phyloP scores from a whole-genome alignment of 2,113 vertebrate genomes.

The Microtus pennsylvanicus region DNA sequence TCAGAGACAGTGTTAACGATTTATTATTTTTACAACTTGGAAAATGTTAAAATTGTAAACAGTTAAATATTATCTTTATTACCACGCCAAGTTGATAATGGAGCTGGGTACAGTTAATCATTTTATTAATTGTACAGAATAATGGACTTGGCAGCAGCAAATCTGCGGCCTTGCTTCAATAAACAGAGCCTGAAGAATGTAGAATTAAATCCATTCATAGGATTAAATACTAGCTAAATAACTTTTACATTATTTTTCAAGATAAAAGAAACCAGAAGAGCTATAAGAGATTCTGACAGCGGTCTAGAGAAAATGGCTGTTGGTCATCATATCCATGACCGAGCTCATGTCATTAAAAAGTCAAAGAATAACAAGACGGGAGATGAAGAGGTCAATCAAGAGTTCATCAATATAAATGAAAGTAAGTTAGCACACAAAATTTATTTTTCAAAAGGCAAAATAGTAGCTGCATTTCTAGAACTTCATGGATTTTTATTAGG shows the following conservation, averaged over 20 bases:
- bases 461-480: background rate
- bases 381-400: conserved; percentile 94
- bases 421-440: conserved; percentile 84
- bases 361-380: conserved; percentile 94
- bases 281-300: conserved; percentile 95
- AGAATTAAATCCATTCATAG: background rate
- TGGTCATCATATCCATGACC: conserved; percentile 95
- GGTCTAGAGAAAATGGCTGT: conserved; percentile 95
- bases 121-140: background rate
- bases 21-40: conserved; percentile 49
- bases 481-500: background rate
- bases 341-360: conserved; percentile 93
- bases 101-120: background rate
- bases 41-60: conserved; percentile 43
- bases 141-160: background rate
- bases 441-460: background rate
- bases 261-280: conserved; percentile 93
- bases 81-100: background rate
- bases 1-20: conserved; percentile 47
- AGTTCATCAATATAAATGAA: conserved; percentile 97
- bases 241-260: conserved; percentile 72
- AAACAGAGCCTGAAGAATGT: background rate
- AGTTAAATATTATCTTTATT: background rate
- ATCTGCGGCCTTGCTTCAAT: background rate
- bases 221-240: background rate